Evolutionary conservation across 2,888 invertebrate genomes (phyloP), one percentile per base, ranked within the genome.

Genomic region (Aporophyla nigra): DNA sequence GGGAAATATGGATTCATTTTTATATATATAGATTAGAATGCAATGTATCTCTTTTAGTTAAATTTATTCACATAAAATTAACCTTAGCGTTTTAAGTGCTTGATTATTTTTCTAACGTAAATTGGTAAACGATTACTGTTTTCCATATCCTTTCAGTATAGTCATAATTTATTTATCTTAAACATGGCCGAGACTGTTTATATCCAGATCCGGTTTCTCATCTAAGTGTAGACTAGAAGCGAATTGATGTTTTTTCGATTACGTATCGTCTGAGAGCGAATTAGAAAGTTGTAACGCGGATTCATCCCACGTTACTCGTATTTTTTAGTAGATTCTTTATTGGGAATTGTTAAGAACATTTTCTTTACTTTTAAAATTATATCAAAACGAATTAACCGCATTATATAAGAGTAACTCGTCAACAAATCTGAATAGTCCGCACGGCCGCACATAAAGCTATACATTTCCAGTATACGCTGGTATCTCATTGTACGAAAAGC

Each of bases 281-380:
- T 71, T 76, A 73, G 82, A 81, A 81, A 78, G 83, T 78, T 74
- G 33, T 33, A 67, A 76, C 49, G 40, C 58, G 58, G 24, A 27
- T 58, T 16, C n/a, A n/a, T 54, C 9, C 21, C 21, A 51, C 46
- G 24, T 19, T 14, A 70, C 46, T 61, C n/a, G 27, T 40, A 49
- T 49, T 19, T 49, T 19, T 16, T 46, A 24, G 40, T 40, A 7
- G 21, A 40, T 73, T 33, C 24, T 51, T 59, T 53, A 16, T 14
- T 46, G 14, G 24, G 21, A 46, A 27, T 43, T 14, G 16, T 27
- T 19, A 3, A 19, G 7, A 43, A 24, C 1, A 40, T 46, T 19
- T 2, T 61, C n/a, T 24, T 19, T 59, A 74, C 24, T n/a, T 40
- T 43, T 14, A 14, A 12, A 27, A 56, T 40, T 1, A 14, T 33